Percentiles rank a stretch among this genome's conserved stretches.
Conservation (phyloP, 2,113 vertebrate species). For the Circaetus gallicus region DNA sequence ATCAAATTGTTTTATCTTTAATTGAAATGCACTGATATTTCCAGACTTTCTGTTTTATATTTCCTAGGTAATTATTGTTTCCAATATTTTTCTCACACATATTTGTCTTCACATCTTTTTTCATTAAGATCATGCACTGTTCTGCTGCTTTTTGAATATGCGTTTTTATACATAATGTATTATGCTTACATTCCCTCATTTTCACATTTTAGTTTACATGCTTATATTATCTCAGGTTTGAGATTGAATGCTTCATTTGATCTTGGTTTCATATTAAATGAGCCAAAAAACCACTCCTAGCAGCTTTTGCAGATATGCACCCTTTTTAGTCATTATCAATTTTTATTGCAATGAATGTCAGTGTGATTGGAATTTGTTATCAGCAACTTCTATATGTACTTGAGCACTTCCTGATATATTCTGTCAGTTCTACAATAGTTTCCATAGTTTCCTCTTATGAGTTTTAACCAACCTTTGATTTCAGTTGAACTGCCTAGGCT, state of each 20-base stretch:
- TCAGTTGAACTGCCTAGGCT: not conserved
- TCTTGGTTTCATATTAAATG: not conserved
- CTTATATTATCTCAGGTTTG: not conserved
- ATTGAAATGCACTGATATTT: not conserved
- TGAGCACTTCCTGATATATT: not conserved
- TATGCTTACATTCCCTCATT: not conserved
- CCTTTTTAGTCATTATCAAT: not conserved
- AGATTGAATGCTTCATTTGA: not conserved
- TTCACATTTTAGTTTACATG: not conserved
- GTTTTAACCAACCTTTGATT: not conserved
- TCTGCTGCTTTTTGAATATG: not conserved
- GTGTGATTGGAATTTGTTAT: conserved; percentile 42
- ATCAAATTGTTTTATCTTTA: not conserved
- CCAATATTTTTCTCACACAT: not conserved
- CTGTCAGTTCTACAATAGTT: not conserved
- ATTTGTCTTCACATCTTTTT: not conserved
- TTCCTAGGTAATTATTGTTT: not conserved
- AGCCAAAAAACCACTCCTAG: not conserved
- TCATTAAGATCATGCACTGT: not conserved
- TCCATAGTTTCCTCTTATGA: not conserved
- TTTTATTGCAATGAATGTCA: conserved; percentile 1
- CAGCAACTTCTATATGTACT: not conserved
- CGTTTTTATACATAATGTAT: not conserved
- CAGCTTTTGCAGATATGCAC: not conserved
- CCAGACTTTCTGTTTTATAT: not conserved